phyloP scores from a whole-genome alignment of 2,113 vertebrate genomes.

The Seriola rivoliana region DNA sequence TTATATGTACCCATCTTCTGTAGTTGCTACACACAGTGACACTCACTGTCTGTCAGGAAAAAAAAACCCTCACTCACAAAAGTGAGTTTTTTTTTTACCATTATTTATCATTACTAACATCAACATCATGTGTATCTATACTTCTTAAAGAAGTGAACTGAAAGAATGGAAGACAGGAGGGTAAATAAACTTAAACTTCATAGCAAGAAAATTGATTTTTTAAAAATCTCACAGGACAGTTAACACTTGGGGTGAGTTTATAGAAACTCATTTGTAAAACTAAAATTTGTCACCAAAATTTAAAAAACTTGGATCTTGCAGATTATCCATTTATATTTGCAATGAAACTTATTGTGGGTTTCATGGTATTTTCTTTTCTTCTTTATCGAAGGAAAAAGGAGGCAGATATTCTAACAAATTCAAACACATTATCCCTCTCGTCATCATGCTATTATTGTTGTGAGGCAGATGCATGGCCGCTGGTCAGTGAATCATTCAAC shows the following conservation, averaged over 20 bases:
- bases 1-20: background rate
- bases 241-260: background rate
- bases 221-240: background rate
- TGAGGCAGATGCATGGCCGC: slow-evolving; percentile 6
- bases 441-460: background rate
- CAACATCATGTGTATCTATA: background rate
- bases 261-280: too few species aligned
- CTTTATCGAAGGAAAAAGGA: background rate
- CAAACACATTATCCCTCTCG: background rate
- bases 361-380: background rate
- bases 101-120: background rate
- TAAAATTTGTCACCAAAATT: background rate
- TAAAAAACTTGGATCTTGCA: background rate
- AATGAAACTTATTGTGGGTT: background rate
- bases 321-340: background rate
- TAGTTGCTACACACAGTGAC: background rate
- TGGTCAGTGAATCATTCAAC: slow-evolving; percentile 42
- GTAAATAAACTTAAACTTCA: too few species aligned
- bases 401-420: background rate
- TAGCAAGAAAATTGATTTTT: background rate
- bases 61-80: too few species aligned
- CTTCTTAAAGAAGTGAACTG: too few species aligned
- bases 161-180: too few species aligned
- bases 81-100: too few species aligned
- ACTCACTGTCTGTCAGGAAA: background rate